A percentile compares a stretch with the other conserved stretches of the same genome.
These are phyloP conservation scores for Istiophorus platypterus DNA, from an alignment of 2,113 vertebrate genomes.

Conservation along the genomic window DNA sequence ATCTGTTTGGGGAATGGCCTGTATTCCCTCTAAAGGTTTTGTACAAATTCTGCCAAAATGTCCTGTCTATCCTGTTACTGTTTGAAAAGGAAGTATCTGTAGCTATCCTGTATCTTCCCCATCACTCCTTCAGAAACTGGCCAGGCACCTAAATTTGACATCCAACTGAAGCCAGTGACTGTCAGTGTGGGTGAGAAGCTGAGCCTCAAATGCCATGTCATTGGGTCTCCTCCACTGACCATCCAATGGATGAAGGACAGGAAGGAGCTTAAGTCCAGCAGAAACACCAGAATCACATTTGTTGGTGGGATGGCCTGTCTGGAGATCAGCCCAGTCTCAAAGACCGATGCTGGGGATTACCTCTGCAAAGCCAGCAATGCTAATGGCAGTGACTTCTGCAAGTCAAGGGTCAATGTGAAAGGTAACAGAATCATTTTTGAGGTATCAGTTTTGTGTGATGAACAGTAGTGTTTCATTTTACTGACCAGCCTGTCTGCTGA, in stretches of 20 bases:
- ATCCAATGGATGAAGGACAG: conserved; percentile 95
- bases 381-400: conserved; percentile 91
- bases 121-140: conserved; percentile 84
- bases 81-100: conserved; percentile 3
- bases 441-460: neutral
- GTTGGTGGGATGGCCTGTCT: conserved; percentile 86
- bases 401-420: conserved; percentile 91
- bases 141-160: conserved; percentile 90
- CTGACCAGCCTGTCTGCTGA: too few relatives aligned
- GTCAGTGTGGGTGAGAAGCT: conserved; percentile 88
- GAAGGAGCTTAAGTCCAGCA: conserved; percentile 86
- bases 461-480: neutral
- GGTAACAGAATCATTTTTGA: conserved; percentile 82
- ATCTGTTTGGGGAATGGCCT: too few relatives aligned
- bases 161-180: conserved; percentile 85
- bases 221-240: conserved; percentile 88
- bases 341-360: conserved; percentile 92
- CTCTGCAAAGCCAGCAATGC: conserved; percentile 94
- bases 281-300: conserved; percentile 89
- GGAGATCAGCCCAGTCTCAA: conserved; percentile 85
- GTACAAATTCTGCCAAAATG: neutral
- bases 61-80: neutral
- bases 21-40: neutral
- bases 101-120: neutral
- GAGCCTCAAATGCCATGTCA: conserved; percentile 89